Conservation (phyloP, 2,113 vertebrate species). For the Aphelocoma coerulescens region DNA sequence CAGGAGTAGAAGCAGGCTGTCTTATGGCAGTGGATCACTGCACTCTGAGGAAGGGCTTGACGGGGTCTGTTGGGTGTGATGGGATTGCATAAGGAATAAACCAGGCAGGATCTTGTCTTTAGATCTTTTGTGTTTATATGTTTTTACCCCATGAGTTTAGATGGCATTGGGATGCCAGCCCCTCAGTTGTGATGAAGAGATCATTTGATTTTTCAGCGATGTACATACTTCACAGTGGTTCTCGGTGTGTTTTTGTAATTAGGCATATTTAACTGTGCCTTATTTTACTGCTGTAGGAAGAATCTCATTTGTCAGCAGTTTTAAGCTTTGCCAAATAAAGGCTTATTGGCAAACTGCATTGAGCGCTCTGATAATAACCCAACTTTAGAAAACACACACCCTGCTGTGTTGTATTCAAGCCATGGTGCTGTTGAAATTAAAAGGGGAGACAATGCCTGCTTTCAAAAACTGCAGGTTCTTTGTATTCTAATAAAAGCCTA, state of each 20-base stretch:
- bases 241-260: slow-evolving; percentile 69
- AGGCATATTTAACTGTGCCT: slow-evolving; percentile 73
- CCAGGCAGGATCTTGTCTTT: background rate
- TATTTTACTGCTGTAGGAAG: slow-evolving; percentile 71
- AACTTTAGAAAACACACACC: slow-evolving; percentile 78
- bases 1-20: background rate
- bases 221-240: background rate
- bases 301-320: slow-evolving; percentile 84
- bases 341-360: slow-evolving; percentile 77
- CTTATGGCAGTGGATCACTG: background rate
- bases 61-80: rapidly evolving
- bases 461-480: slow-evolving; percentile 75
- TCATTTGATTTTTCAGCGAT: slow-evolving; percentile 16
- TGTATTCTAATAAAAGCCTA: slow-evolving; percentile 77
- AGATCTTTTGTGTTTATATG: background rate
- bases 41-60: background rate
- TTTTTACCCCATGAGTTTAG: background rate
- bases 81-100: background rate
- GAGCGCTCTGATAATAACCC: slow-evolving; percentile 77
- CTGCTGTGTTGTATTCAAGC: slow-evolving; percentile 76
- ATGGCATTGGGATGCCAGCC: background rate
- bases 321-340: slow-evolving; percentile 81
- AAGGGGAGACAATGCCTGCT: slow-evolving; percentile 74
- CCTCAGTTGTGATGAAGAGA: background rate
- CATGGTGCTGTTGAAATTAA: slow-evolving; percentile 72